phyloP scores from a whole-genome alignment of 2,797 vertebrate genomes.

The Enteromius anoplus region DNA sequence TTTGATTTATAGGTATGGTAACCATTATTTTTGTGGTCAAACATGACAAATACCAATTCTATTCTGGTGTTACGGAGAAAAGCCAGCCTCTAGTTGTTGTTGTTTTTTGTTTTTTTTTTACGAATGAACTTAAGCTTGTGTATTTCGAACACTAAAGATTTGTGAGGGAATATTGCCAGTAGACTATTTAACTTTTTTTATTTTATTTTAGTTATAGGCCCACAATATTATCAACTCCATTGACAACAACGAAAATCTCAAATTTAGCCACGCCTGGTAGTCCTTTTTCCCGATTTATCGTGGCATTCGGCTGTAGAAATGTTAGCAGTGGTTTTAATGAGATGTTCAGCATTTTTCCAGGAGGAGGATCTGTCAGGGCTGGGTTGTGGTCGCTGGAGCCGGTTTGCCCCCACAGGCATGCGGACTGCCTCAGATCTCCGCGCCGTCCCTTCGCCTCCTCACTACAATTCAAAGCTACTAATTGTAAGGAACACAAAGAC shows the following conservation, averaged over 20 bases:
- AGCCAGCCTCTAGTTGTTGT: not conserved
- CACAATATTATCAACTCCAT: not conserved
- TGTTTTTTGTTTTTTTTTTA: not conserved
- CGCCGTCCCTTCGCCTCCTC: conserved; percentile 82
- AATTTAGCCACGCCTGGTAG: not conserved
- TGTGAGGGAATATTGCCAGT: not conserved
- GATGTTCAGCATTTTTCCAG: conserved; percentile 69
- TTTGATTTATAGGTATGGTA: not conserved
- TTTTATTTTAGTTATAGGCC: not conserved
- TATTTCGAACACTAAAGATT: not conserved
- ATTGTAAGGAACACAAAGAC: conserved; percentile 81
- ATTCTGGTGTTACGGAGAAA: not conserved
- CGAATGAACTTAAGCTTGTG: not conserved
- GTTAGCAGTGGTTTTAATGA: conserved; percentile 67
- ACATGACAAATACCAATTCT: not conserved
- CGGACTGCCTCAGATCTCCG: conserved; percentile 85
- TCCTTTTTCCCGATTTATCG: not conserved
- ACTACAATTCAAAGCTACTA: conserved; percentile 81
- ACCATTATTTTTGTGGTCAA: not conserved
- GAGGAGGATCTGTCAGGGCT: conserved; percentile 77
- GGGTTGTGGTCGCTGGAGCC: conserved; percentile 88
- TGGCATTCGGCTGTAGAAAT: conserved; percentile 47
- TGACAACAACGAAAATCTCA: conserved; percentile 3
- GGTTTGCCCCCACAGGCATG: conserved; percentile 96
- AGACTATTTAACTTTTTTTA: not conserved